phyloP scores from a whole-genome alignment of 2,113 vertebrate genomes.

The Ptilonorhynchus violaceus region DNA sequence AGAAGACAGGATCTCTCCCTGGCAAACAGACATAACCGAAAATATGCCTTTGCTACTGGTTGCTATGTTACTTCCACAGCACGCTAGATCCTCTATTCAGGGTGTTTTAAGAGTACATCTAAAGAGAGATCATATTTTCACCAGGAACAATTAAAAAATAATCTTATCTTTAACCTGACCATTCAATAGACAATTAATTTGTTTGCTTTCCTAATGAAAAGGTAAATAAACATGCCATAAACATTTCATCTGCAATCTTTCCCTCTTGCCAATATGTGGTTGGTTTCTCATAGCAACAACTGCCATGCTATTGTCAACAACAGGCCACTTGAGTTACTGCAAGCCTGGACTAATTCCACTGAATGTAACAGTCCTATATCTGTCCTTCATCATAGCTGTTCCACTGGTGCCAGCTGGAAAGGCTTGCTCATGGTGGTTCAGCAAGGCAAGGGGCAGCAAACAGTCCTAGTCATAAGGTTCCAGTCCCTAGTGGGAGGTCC shows the following conservation, averaged over 20 bases:
- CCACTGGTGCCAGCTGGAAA: neutral
- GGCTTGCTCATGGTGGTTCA: neutral
- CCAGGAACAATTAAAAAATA: neutral
- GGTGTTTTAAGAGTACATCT: neutral
- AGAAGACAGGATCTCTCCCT: neutral
- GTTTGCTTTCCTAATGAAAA: neutral
- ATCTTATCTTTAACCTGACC: neutral
- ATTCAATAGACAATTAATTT: neutral
- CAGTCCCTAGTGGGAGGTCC: neutral
- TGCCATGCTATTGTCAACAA: neutral
- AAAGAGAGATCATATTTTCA: neutral
- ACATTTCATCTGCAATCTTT: neutral
- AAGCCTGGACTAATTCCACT: neutral
- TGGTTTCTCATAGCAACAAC: slow-evolving; percentile 32
- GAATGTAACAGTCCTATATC: neutral
- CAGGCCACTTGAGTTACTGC: neutral
- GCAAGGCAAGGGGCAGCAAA: neutral
- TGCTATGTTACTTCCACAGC: neutral
- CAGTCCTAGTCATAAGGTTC: neutral
- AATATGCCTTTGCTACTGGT: neutral
- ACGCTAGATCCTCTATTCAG: neutral
- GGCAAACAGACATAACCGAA: neutral
- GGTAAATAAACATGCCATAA: slow-evolving; percentile 7
- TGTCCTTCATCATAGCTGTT: neutral
- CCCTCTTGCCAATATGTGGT: neutral